Conservation (phyloP, 2,888 invertebrate species). For the Heliconius cydno region DNA sequence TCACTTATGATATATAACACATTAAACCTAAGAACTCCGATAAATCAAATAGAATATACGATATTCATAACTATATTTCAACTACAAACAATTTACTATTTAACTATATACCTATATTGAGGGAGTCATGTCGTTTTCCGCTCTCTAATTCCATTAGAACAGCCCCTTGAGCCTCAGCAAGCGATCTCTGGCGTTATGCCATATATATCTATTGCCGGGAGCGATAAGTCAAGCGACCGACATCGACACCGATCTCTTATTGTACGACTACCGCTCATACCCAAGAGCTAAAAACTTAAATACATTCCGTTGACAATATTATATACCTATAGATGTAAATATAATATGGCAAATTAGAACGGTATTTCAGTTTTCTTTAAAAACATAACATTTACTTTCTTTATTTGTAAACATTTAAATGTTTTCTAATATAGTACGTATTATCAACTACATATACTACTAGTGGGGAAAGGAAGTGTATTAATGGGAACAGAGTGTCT, state of each 20-base stretch:
- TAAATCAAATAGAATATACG: neutral
- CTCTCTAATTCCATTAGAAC: conserved; percentile 38
- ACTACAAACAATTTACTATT: neutral
- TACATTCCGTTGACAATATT: neutral
- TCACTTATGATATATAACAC: neutral
- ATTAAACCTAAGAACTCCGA: neutral
- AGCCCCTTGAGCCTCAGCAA: conserved; percentile 29
- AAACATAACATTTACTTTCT: neutral
- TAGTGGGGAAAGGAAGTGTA: no score
- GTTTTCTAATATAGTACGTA: no score
- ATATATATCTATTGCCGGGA: conserved; percentile 37
- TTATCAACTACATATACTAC: no score
- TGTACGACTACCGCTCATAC: neutral
- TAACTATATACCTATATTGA: neutral
- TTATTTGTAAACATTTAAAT: neutral
- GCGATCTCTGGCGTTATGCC: conserved; percentile 41
- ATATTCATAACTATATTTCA: neutral
- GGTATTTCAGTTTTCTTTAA: neutral
- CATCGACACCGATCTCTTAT: conserved; percentile 20
- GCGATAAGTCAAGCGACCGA: conserved; percentile 27
- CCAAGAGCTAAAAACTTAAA: neutral
- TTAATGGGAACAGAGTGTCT: no score
- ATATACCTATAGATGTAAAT: neutral
- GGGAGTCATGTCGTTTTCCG: neutral
- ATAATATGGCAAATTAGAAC: neutral